Evolutionary conservation across 2,888 invertebrate genomes (phyloP), one percentile per base, ranked within the genome.

Genomic region (Gymnosoma rotundatum): DNA sequence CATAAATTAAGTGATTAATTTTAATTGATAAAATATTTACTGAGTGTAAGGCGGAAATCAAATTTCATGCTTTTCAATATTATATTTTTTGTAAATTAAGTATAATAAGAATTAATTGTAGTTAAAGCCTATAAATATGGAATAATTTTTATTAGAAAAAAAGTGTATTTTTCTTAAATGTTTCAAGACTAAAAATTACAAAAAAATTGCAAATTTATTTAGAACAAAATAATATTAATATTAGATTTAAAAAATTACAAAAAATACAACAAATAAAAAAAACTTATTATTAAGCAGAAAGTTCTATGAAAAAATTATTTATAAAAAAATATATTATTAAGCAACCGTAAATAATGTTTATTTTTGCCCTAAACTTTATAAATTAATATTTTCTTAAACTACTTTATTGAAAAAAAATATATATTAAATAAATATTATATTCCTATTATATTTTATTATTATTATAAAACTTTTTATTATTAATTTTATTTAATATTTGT

Each of bases 31-130:
- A 56, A 63, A 64, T 73, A 70, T 32, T 25, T 25, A 82, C 72
- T 83, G 63, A 45, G 14, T 16, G 74, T 54, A 54, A 69, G 70
- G 86, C 86, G 82, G 91, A 90, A 90, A 90, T 90, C 86, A 89
- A 90, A 90, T 90, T 90, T 90, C 90, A 87, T 87, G 90, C 88
- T 87, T 80, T 60, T 73, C 56, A 69, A 75, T 69, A 54, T 60
- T 78, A 42, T 42, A 42, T 42, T 25, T 83, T 54, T 80, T 70
- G 69, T 81, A 81, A 69, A 78, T 67, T 78, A 72, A 84, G 69
- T 54, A 70, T 73, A 32, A 48, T 81, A 81, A 81, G 63, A 81
- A 78, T 60, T 73, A 83, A 69, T 70, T 61, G 63, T 83, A 67
- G 69, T 32, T 54, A 78, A 69, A 61, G 50, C 50, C 48, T 78